These are phyloP conservation scores for Sthenelais limicola DNA, from an alignment of 2,888 invertebrate genomes.

Conservation along the genomic window DNA sequence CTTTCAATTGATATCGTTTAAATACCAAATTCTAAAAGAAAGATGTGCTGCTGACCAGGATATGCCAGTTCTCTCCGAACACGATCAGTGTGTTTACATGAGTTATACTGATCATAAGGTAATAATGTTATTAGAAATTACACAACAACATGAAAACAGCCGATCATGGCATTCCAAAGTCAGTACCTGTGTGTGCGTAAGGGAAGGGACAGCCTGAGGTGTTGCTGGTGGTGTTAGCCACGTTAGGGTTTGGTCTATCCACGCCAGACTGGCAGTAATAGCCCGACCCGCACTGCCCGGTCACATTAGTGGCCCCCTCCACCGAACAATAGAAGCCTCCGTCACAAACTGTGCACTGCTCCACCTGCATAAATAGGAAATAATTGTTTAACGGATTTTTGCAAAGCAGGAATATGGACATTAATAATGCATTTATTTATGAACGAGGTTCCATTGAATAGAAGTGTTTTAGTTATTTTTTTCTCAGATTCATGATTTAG, in stretches of 20 bases:
- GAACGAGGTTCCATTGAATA: no score
- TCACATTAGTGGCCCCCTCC: slow-evolving; percentile 60
- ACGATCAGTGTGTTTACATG: not conserved
- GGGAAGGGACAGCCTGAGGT: slow-evolving; percentile 62
- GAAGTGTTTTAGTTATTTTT: no score
- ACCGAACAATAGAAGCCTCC: slow-evolving; percentile 63
- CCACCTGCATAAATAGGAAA: no score
- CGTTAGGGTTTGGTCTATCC: slow-evolving; percentile 66
- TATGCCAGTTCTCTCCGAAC: not conserved
- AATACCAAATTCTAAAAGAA: no score
- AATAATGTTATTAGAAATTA: not conserved
- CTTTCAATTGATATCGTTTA: no score
- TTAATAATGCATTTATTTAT: no score
- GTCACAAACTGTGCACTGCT: slow-evolving; percentile 67
- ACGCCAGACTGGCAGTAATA: slow-evolving; percentile 69
- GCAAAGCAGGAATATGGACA: no score
- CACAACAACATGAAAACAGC: not conserved
- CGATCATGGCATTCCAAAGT: no score
- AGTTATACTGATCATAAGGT: not conserved
- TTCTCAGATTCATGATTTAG: no score
- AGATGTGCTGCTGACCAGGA: not conserved
- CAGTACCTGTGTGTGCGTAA: slow-evolving; percentile 68
- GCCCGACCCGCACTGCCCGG: slow-evolving; percentile 63
- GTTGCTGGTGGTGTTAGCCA: slow-evolving; percentile 60
- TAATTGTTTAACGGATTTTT: no score